These are phyloP conservation scores for Cheilosia pagana DNA, from an alignment of 2,888 invertebrate genomes.

Conservation along the genomic window DNA sequence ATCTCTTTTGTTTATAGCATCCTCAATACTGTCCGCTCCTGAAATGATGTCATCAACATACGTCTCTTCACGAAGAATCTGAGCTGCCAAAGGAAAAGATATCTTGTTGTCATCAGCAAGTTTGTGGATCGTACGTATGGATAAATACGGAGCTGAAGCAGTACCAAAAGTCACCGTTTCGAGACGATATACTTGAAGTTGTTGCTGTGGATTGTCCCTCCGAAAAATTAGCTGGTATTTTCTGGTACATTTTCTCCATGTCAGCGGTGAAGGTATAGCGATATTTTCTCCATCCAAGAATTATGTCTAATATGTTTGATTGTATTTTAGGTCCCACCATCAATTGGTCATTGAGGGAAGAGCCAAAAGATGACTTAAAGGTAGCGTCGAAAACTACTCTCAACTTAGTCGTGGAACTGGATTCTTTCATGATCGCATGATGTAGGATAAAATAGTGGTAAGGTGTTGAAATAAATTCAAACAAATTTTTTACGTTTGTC, in stretches of 20 bases:
- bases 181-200: neutral
- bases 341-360: conserved; percentile 8
- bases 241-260: conserved; percentile 22
- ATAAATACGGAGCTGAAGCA: too few species aligned
- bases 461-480: neutral
- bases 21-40: too few species aligned
- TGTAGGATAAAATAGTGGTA: conserved; percentile 1
- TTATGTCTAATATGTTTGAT: conserved; percentile 3
- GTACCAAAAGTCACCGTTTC: too few species aligned
- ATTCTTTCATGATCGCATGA: conserved; percentile 20
- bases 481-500: too few species aligned
- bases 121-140: too few species aligned
- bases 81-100: too few species aligned
- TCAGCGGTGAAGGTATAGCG: conserved; percentile 8
- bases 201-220: neutral
- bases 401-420: conserved; percentile 15
- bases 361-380: conserved; percentile 8
- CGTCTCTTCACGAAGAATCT: too few species aligned
- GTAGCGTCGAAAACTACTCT: conserved; percentile 4
- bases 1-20: too few species aligned
- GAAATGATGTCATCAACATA: too few species aligned
- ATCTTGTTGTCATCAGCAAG: too few species aligned
- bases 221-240: neutral
- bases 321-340: conserved; percentile 21
- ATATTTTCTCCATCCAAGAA: conserved; percentile 16